phyloP scores from a whole-genome alignment of 2,888 invertebrate genomes.

The Deilephila elpenor region DNA sequence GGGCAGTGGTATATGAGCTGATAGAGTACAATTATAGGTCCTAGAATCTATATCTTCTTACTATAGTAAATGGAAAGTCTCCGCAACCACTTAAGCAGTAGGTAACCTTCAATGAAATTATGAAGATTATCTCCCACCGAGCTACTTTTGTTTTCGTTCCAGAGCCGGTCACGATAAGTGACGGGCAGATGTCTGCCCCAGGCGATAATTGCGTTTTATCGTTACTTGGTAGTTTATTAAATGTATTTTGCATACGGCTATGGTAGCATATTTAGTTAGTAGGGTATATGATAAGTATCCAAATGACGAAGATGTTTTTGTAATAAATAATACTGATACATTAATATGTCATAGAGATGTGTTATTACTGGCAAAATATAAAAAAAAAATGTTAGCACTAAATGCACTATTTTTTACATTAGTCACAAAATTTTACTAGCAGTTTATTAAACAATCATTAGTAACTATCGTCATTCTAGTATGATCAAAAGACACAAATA shows the following conservation, averaged over 20 bases:
- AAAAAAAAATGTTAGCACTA: not conserved
- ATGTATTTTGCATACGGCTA: not conserved
- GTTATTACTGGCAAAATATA: no score
- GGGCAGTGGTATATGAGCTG: not conserved
- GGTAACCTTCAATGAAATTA: constrained; percentile 38
- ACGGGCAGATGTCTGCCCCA: constrained; percentile 13
- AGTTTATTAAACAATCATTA: not conserved
- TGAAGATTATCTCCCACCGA: constrained; percentile 42
- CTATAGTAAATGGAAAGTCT: not conserved
- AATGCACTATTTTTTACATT: not conserved
- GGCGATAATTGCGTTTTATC: constrained; percentile 1
- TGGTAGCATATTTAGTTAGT: not conserved
- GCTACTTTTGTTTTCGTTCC: constrained; percentile 23
- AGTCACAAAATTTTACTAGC: not conserved
- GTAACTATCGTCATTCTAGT: not conserved
- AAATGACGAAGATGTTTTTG: not conserved
- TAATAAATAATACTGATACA: not conserved
- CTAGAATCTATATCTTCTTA: not conserved
- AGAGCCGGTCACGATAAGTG: constrained; percentile 20
- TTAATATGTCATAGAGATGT: not conserved
- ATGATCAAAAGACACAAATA: not conserved
- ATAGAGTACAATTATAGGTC: not conserved
- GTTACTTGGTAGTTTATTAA: not conserved
- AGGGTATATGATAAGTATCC: not conserved
- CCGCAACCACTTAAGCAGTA: constrained; percentile 16